A percentile compares a stretch with the other conserved stretches of the same genome.
Evolutionary conservation across 2,113 vertebrate species (phyloP).

Genomic region (Peucedramus taeniatus): DNA sequence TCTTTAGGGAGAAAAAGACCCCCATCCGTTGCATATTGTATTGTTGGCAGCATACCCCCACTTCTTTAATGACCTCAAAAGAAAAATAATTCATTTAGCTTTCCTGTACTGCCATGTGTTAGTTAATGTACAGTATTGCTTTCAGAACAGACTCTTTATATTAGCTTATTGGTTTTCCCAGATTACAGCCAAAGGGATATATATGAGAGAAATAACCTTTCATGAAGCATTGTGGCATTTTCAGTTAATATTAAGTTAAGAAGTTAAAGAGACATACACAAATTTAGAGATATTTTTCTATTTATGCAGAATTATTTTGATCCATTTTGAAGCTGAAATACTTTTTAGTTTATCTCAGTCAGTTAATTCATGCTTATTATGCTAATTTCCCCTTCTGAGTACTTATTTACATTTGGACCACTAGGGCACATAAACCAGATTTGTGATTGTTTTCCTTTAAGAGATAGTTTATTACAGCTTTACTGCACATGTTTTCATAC

Average conservation of each 20-base stretch:
- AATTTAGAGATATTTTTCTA: slow-evolving; percentile 4
- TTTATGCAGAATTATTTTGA: slow-evolving; percentile 15
- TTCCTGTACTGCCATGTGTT: background rate
- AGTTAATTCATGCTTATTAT: slow-evolving; percentile 29
- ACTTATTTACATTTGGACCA: slow-evolving; percentile 23
- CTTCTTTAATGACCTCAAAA: background rate
- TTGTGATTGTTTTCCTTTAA: slow-evolving; percentile 32
- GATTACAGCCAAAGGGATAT: background rate
- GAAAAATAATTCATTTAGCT: background rate
- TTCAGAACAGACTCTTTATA: background rate
- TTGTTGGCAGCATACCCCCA: background rate
- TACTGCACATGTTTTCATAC: background rate
- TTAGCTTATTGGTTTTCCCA: background rate
- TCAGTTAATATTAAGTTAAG: background rate
- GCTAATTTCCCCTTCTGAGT: slow-evolving; percentile 11
- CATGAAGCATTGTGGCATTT: background rate
- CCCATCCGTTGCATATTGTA: background rate
- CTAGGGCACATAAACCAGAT: slow-evolving; percentile 10
- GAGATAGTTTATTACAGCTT: background rate
- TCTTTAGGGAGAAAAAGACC: accelerated
- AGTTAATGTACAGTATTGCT: background rate
- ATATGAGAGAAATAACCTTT: background rate
- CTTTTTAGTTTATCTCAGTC: slow-evolving; percentile 14
- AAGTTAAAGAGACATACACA: background rate
- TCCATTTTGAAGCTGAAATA: background rate